Evolutionary conservation across 64 coral and sea anemone species (phyloP).

Genomic region (Catalaphyllia jardinei): DNA sequence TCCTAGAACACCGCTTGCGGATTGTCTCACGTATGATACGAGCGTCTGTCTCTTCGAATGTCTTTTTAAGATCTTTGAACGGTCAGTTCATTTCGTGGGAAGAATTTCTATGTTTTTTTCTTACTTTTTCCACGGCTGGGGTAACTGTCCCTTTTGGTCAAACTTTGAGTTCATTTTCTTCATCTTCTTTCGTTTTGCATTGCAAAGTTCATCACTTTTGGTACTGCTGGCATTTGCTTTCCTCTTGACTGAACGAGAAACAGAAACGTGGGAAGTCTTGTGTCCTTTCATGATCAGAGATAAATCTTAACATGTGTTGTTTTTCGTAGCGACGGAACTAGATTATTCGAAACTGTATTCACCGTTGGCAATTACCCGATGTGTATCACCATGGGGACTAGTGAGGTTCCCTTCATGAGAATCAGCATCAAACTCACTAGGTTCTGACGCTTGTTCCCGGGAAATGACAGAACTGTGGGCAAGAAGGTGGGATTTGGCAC

Average conservation of each 20-base stretch:
- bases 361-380: background rate
- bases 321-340: background rate
- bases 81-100: too few relatives aligned
- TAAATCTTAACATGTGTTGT: background rate
- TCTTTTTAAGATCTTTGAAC: too few relatives aligned
- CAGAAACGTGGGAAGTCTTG: too few relatives aligned
- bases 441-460: background rate
- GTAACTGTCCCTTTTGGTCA: background rate
- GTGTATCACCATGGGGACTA: background rate
- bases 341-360: background rate
- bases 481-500: background rate
- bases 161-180: background rate
- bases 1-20: too few relatives aligned
- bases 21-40: too few relatives aligned
- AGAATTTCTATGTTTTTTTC: too few relatives aligned
- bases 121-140: too few relatives aligned
- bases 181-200: background rate
- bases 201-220: background rate
- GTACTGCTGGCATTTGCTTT: background rate
- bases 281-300: too few relatives aligned
- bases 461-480: background rate
- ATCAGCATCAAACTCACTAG: background rate
- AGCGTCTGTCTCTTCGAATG: too few relatives aligned
- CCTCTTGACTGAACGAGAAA: too few relatives aligned
- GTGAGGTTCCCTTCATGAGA: background rate